These are phyloP conservation scores for Apaloderma vittatum DNA, from an alignment of 2,113 vertebrate species.

Conservation along the genomic window DNA sequence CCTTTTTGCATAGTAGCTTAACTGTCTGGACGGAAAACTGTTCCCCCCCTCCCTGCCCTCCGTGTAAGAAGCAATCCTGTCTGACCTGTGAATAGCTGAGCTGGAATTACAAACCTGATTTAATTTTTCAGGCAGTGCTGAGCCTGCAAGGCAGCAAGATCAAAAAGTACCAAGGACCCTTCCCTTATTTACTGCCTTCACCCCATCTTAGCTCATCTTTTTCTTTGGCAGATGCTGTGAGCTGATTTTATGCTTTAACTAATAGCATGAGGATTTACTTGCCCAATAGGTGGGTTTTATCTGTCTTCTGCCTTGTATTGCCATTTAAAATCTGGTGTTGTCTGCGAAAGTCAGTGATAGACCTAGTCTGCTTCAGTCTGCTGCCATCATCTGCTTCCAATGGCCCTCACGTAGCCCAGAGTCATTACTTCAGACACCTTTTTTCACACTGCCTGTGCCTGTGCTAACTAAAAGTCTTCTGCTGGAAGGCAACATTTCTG, in stretches of 20 bases:
- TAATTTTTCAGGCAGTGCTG: neutral
- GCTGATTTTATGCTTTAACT: slow-evolving; percentile 37
- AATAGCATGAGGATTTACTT: slow-evolving; percentile 18
- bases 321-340: neutral
- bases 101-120: neutral
- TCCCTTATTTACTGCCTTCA: neutral
- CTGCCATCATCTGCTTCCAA: neutral
- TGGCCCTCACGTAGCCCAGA: neutral
- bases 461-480: neutral
- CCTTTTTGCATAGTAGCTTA: neutral
- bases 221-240: slow-evolving; percentile 13
- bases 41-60: neutral
- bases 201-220: neutral
- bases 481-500: neutral
- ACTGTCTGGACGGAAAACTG: neutral
- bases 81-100: neutral
- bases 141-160: neutral
- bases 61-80: neutral
- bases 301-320: neutral
- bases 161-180: neutral
- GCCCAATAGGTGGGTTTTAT: neutral
- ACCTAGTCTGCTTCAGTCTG: neutral
- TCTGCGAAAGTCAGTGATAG: neutral
- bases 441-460: neutral
- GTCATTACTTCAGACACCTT: neutral